Base-by-base conservation (phyloP, 2,888 invertebrate species). In the Polia nebulosa region DNA sequence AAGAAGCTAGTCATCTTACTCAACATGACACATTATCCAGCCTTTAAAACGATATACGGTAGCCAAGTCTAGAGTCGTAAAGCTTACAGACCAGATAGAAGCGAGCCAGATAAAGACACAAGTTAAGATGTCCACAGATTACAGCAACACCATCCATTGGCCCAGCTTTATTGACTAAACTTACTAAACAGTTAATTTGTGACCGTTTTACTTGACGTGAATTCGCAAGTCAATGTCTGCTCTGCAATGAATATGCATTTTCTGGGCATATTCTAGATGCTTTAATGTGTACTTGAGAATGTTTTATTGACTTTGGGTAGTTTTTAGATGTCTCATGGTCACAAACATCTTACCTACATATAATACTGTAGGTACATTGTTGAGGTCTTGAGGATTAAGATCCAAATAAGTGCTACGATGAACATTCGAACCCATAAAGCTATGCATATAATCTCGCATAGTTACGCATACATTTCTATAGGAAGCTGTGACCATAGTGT, bases 141-240 rank as follows among this genome's bases (percentile, higher is more conserved):
- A 75, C 71, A 20, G 56, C 69, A 70, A 76, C 75, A 56, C 52
- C 57, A 63, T 69, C 68, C 67, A 78, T 85, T 85, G 78, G 69
- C 68, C 65, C 45, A 76, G 73, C 59, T 84, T 85, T 83, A 87
- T 84, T 86, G 60, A 64, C 76, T 81, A 74, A 65, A 68, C 63
- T 77, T 60, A 75, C 65, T 61, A 56, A 68, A 76, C 78, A 67
- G 82, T 85, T 84, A 78, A 78, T 72, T 81, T 78, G 74, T 66
- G 62, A 72, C 76, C 75, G 81, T 78, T 83, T 76, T 77, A 68
- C 76, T 62, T 76, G 49, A 76, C 53, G 80, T 53, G 61, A 58
- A 80, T 76, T 80, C 51, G 47, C 80, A 80, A 76, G 58, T 56
- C 29, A 41, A 59, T 59, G 76, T 61, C 53, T 59, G 49, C 58